Evolutionary conservation across 1,140 invertebrate species (phyloP), one percentile per base, ranked within the genome.

Genomic region (Mya arenaria): DNA sequence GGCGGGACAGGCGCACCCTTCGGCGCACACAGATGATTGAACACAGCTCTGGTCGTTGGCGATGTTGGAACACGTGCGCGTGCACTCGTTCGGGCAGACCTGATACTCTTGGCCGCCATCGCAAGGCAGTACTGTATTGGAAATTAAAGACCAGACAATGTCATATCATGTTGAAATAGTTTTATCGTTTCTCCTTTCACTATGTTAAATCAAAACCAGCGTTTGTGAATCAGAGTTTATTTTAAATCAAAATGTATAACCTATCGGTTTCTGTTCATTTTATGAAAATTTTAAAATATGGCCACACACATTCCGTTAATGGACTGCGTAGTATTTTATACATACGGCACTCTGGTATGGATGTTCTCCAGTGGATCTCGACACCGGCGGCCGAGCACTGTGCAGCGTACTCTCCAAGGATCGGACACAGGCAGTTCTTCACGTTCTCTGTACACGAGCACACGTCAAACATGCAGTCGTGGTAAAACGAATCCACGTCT

Each of bases 1-100:
- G 58, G 94, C 92, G 0, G 97, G 96, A 90, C 97, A 98, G 79
- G 96, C 96, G 91, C 97, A 98, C 0, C 97, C 97, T 90, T 98
- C 97, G 0, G 97, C 96, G 88, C 97, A 98, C 41, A 93, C 93
- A 93, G 93, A 48, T 30, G 86, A 19, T 72, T 94, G 93, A 55
- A 92, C 93, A 90, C 96, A 96, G 41, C 88, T 85, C 1, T 92
- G 88, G 55, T 92, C 89, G 28, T 88, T 90, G 2, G 94, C 90
- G 25, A 96, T 91, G 91, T 96, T 96, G 4, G 93, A 87, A 86
- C 97, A 97, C 28, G 95, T 95, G 25, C 95, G 93, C 1, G 94
- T 92, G 87, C 96, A 97, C 5, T 95, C 95, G 89, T 96, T 95
- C 1, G 95, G 96, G 87, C 97, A 97, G 23, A 95, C 94, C 85